Base-by-base conservation (phyloP, 1,140 invertebrate species). In the Pseudomyrmex gracilis region DNA sequence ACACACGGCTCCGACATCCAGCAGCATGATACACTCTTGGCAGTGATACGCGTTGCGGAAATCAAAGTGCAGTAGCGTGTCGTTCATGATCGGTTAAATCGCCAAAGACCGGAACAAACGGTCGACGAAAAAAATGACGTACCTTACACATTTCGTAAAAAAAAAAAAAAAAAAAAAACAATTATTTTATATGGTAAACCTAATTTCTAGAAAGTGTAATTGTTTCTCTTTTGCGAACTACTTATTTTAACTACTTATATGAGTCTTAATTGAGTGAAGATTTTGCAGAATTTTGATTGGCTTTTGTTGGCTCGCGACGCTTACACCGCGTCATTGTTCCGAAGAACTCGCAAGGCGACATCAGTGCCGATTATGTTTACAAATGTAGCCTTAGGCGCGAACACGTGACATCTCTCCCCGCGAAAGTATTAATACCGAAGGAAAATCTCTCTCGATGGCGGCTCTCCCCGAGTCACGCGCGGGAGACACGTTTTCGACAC, bases 361-460 rank as follows among this genome's bases (percentile, higher is more conserved):
- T 74, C 58, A 63, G 34, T 53, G 12, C 34, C 51, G 20, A 77
- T 77, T 67, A 24, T 3, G 17, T 9, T 49, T n/a, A 9, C 73
- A n/a, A 10, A 10, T 49, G 49, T 71, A 60, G 1, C 67, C 17
- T 20, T 10, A 34, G 51, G 0, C 15, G 13, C 49, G 34, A 68
- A 68, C 51, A 17, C 76, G 45, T 45, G 43, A 15, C 47, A 34
- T 58, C 22, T 24, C 43, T 66, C 5, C 34, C 34, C 34, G 34
- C 34, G 34, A 34, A 43, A 58, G 51, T 71, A 80, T 80, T 80
- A 80, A 80, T 80, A 71, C 15, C 22, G 53, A 7, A 80, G 4
- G 66, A 80, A 78, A 78, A 80, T 70, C 76, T 66, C 66, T 17
- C n/a, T 20, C 47, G 24, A 20, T 22, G 76, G 22, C 20, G 5